Base-by-base conservation (phyloP, 2,797 vertebrate species). In the Gambelia wislizenii region DNA sequence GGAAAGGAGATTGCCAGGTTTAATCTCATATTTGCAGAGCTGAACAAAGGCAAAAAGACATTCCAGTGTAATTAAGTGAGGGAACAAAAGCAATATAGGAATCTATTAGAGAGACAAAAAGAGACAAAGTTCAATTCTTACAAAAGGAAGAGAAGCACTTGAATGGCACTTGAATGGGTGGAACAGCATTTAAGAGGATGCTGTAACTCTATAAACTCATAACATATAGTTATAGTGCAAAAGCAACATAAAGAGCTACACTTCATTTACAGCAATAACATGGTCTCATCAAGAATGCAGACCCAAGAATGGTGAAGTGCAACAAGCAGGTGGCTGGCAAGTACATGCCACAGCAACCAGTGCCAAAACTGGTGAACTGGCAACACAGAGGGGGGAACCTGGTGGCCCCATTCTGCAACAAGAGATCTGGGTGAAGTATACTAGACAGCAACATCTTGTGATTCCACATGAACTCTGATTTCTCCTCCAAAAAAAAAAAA, bases 31-130 rank as follows among this genome's bases (percentile, higher is more conserved):
- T n/a, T 42, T 49, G 7, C 22, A 6, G 52, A 84, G 22, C 49
- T 47, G 42, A 54, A 42, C 14, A 82, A 83, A 90, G 52, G 42
- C 39, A n/a, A 80, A 36, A 85, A 61, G 78, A 61, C 52, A 82
- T 74, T 76, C 76, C 44, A 86, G 2, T 47, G 7, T 44, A 86
- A 83, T 77, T 69, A 59, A 44, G 54, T 49, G 44, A 76, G 7
- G 54, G n/a, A 27, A 67, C 1, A 67, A 83, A 83, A 59, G 54
- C 22, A 25, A 61, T 59, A 74, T 27, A 13, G 42, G 20, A 81
- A 54, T n/a, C 52, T 44, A 33, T 61, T 42, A 56, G 36, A 8
- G 39, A 74, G 8, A 88, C n/a, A 83, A 76, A 33, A 39, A 47
- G 33, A 56, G 25, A 49, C 30, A 25, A 61, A 42, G 5, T 61